Evolutionary conservation across 2,888 invertebrate species (phyloP).

Genomic region (Synanthedon vespiformis): DNA sequence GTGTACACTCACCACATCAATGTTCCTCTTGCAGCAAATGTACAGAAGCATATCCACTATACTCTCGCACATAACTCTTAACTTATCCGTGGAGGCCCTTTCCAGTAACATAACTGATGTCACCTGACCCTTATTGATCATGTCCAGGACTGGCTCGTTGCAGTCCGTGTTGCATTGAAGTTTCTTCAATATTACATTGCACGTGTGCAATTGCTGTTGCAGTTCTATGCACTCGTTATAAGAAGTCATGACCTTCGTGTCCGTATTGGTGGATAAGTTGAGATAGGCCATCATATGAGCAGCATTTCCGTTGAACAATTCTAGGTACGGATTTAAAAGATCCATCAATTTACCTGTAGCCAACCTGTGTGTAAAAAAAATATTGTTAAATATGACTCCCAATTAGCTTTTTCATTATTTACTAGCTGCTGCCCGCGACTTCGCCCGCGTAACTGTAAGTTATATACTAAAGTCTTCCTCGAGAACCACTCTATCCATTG

Average conservation of each 20-base stretch:
- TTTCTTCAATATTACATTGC: slow-evolving; percentile 79
- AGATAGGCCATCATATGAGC: slow-evolving; percentile 88
- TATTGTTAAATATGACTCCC: no score
- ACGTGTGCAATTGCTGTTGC: slow-evolving; percentile 90
- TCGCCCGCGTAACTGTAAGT: no score
- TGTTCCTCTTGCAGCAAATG: slow-evolving; percentile 68
- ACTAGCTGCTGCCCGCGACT: no score
- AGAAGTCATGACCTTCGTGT: slow-evolving; percentile 61
- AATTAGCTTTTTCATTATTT: no score
- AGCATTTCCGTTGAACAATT: slow-evolving; percentile 84
- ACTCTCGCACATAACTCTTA: slow-evolving; percentile 84
- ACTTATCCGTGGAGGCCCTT: slow-evolving; percentile 83
- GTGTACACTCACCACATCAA: slow-evolving; percentile 38
- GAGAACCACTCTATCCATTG: no score
- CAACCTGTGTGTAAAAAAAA: slow-evolving; percentile 74
- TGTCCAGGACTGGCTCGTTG: slow-evolving; percentile 33
- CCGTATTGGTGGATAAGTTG: slow-evolving; percentile 73
- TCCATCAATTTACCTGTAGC: slow-evolving; percentile 87
- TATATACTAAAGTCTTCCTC: no score
- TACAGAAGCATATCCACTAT: slow-evolving; percentile 84
- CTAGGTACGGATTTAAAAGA: slow-evolving; percentile 80
- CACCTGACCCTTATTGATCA: slow-evolving; percentile 36
- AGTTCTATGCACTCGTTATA: slow-evolving; percentile 86
- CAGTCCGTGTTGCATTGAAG: slow-evolving; percentile 72
- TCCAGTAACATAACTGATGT: slow-evolving; percentile 57